A percentile compares a stretch with the other conserved stretches of the same genome.
These are phyloP conservation scores for Vultur gryphus DNA, from an alignment of 2,797 vertebrate genomes.

Conservation along the genomic window DNA sequence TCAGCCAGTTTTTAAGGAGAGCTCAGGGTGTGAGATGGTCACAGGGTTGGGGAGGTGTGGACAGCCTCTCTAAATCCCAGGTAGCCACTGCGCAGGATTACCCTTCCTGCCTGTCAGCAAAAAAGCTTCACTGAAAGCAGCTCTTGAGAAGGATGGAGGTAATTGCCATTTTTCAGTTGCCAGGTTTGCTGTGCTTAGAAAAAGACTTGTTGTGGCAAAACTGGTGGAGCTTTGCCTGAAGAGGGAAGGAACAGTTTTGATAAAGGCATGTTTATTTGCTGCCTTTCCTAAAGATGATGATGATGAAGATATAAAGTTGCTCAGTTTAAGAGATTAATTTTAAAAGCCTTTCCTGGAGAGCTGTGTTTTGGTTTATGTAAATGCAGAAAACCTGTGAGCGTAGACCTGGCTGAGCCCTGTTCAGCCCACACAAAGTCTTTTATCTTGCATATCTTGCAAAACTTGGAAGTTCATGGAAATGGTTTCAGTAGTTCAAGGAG, in stretches of 20 bases:
- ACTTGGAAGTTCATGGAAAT: background rate
- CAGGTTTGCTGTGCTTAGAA: background rate
- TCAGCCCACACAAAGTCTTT: background rate
- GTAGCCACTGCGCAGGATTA: background rate
- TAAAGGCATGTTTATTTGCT: background rate
- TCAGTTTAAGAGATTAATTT: background rate
- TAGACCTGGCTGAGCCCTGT: background rate
- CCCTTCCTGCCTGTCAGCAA: accelerated
- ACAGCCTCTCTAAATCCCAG: too few species aligned
- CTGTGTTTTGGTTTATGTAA: background rate
- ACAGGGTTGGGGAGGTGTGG: background rate
- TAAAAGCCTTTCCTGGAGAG: background rate
- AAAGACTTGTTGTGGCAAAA: background rate
- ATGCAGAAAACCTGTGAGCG: accelerated
- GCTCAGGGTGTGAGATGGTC: background rate
- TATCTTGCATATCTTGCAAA: background rate
- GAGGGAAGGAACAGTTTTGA: background rate
- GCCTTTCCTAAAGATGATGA: background rate
- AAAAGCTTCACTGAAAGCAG: background rate
- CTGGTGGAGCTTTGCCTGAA: background rate
- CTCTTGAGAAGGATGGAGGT: background rate
- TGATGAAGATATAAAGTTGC: background rate
- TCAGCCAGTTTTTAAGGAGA: background rate
- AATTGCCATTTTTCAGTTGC: accelerated
- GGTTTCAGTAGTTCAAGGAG: background rate